phyloP scores from a whole-genome alignment of 2,113 vertebrate genomes.

The mouse (Mus musculus) region DNA sequence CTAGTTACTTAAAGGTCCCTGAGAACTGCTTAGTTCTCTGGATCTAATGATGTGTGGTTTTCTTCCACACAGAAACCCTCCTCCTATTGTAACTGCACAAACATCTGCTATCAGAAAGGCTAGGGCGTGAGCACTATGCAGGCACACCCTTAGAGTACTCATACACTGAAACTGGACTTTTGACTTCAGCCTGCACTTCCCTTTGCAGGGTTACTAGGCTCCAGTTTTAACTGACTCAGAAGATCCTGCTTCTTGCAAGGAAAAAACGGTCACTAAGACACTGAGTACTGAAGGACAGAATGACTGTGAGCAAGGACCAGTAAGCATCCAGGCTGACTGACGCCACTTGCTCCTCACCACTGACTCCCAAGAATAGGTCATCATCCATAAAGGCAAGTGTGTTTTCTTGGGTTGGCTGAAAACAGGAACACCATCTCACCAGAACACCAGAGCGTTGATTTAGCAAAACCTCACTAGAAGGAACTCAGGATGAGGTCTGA shows the following conservation, averaged over 20 bases:
- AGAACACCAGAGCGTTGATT: not conserved
- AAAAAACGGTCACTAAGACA: not conserved
- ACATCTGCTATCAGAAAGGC: not conserved
- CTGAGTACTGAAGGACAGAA: not conserved
- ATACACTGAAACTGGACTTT: constrained; percentile 51
- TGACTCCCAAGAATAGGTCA: not conserved
- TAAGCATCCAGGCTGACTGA: not conserved
- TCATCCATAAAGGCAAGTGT: not conserved
- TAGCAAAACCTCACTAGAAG: not conserved
- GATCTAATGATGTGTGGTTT: not conserved
- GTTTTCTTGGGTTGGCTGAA: not conserved
- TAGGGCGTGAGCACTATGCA: not conserved
- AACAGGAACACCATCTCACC: not conserved
- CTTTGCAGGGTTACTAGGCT: not conserved
- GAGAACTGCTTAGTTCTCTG: not conserved
- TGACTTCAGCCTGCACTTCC: constrained; percentile 32
- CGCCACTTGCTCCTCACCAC: not conserved
- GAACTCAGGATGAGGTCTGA: not conserved
- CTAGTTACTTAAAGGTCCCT: constrained; percentile 13
- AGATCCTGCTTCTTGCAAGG: not conserved
- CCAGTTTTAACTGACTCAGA: not conserved
- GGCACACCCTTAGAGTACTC: constrained; percentile 23
- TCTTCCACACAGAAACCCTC: not conserved
- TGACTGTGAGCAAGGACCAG: not conserved
- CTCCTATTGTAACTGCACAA: constrained; percentile 2